Evolutionary conservation across 2,113 vertebrate species (phyloP).

Genomic region (Strigops habroptila): DNA sequence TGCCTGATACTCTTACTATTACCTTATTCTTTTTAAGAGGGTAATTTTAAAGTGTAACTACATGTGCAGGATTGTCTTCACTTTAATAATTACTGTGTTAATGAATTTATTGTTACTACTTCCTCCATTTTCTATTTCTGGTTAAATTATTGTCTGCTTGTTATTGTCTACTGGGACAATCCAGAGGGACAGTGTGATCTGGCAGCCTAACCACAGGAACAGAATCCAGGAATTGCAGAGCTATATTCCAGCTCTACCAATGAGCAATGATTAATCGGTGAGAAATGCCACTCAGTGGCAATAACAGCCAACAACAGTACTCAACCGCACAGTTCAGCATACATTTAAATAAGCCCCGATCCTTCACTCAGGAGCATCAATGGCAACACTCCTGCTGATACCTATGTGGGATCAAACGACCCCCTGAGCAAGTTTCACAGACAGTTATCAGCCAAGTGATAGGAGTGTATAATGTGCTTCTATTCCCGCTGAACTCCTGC

Average conservation of each 20-base stretch:
- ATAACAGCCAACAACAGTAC: neutral
- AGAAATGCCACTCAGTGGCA: neutral
- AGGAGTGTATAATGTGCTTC: neutral
- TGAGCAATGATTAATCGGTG: neutral
- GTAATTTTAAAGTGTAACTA: conserved; percentile 25
- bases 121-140: conserved; percentile 58
- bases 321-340: neutral
- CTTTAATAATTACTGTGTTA: conserved; percentile 24
- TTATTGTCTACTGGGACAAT: conserved; percentile 55
- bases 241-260: conserved; percentile 9
- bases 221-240: conserved; percentile 20
- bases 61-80: conserved; percentile 2
- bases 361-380: neutral
- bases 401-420: neutral
- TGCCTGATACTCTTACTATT: neutral
- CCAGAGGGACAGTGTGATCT: conserved; percentile 30
- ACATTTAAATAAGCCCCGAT: neutral
- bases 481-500: neutral
- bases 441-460: neutral
- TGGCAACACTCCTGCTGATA: neutral
- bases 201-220: conserved; percentile 37
- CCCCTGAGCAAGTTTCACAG: neutral
- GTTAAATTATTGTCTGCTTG: conserved; percentile 56
- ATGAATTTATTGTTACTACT: conserved; percentile 60
- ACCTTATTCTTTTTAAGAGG: neutral